Conservation (phyloP, 2,113 vertebrate genomes). For the Nannospalax galili region DNA sequence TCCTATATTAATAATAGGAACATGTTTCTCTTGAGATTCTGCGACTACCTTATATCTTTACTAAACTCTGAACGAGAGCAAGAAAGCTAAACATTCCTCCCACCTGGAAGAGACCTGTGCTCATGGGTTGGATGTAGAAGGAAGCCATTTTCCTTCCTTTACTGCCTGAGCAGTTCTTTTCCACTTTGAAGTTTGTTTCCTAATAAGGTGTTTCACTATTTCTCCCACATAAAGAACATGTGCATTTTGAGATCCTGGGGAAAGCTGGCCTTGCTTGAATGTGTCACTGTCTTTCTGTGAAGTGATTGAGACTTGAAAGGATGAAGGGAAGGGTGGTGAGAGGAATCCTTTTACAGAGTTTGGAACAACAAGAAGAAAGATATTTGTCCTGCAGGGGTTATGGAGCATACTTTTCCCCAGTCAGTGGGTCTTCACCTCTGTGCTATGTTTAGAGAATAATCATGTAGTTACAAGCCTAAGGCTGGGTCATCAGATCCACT, state of each 20-base stretch:
- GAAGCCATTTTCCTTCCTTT: slow-evolving; percentile 45
- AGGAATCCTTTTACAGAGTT: neutral
- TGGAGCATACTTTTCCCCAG: neutral
- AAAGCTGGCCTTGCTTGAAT: neutral
- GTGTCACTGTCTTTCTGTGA: neutral
- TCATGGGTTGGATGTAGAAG: neutral
- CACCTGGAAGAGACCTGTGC: neutral
- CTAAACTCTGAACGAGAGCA: slow-evolving; percentile 40
- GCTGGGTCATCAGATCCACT: slow-evolving; percentile 26
- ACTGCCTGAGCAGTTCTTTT: slow-evolving; percentile 14
- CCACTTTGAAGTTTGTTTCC: slow-evolving; percentile 53
- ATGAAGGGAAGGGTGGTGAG: neutral
- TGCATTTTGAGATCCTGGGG: slow-evolving; percentile 3
- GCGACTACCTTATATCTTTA: neutral
- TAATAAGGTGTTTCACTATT: slow-evolving; percentile 76
- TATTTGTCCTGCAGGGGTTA: neutral
- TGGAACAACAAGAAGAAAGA: neutral
- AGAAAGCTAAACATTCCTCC: neutral
- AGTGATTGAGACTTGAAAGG: neutral
- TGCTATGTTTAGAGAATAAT: neutral
- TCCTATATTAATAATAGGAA: neutral
- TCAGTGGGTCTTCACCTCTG: slow-evolving; percentile 25
- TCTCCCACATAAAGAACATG: slow-evolving; percentile 13
- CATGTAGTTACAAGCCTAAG: slow-evolving; percentile 60
- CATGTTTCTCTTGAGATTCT: neutral